These are phyloP conservation scores for Corydoras sp. DNA, from an alignment of 2,113 vertebrate species.

Conservation along the genomic window DNA sequence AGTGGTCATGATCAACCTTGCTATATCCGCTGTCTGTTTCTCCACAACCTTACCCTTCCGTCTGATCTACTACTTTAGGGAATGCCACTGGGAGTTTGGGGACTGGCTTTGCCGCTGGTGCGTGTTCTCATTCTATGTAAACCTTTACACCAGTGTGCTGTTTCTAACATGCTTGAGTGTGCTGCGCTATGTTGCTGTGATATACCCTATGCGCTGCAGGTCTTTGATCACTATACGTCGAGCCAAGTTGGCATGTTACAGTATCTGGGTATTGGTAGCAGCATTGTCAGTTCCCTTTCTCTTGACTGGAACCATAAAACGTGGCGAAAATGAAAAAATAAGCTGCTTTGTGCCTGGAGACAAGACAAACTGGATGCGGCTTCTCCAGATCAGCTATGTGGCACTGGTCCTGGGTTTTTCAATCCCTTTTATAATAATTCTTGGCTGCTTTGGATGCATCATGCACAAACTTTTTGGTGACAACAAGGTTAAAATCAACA, in stretches of 20 bases:
- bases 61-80: slow-evolving; percentile 57
- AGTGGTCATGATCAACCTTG: slow-evolving; percentile 65
- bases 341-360: slow-evolving; percentile 59
- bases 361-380: slow-evolving; percentile 34
- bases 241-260: slow-evolving; percentile 41
- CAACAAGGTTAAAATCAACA: background rate
- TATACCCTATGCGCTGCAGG: slow-evolving; percentile 40
- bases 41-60: slow-evolving; percentile 63
- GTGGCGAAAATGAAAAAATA: background rate
- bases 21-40: slow-evolving; percentile 61
- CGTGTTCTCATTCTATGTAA: slow-evolving; percentile 61
- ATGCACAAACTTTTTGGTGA: slow-evolving; percentile 29
- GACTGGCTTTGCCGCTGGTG: slow-evolving; percentile 63
- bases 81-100: slow-evolving; percentile 51
- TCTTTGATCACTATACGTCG: slow-evolving; percentile 31
- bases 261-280: slow-evolving; percentile 59
- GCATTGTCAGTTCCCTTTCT: slow-evolving; percentile 53
- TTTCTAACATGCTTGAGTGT: slow-evolving; percentile 63
- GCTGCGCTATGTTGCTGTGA: slow-evolving; percentile 60
- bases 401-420: slow-evolving; percentile 58
- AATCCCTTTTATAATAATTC: slow-evolving; percentile 59
- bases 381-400: slow-evolving; percentile 59
- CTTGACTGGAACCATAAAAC: slow-evolving; percentile 2
- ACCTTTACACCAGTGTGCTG: slow-evolving; percentile 67
- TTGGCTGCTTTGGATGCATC: slow-evolving; percentile 56